Base-by-base conservation (phyloP, 64 coral and sea anemone genomes). In the Pachyseris speciosa region DNA sequence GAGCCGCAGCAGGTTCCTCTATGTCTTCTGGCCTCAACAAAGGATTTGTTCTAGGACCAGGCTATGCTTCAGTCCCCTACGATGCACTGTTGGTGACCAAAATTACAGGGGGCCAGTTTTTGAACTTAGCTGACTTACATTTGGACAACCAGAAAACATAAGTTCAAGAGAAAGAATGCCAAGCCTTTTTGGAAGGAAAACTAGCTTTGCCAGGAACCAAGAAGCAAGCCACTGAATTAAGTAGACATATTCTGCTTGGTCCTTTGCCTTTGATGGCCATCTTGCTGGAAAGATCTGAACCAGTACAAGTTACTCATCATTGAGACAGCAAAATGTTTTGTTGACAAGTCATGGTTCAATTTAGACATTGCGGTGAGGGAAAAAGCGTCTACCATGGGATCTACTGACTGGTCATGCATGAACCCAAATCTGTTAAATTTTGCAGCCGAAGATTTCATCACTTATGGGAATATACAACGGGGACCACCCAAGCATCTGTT, bases 31-130 rank as follows among this genome's bases (percentile, higher is more conserved):
- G 38, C 38, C 83, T n/a, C n/a, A n/a, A n/a, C n/a, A n/a, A n/a
- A n/a, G n/a, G n/a, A n/a, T n/a, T 86, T 68, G 30, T 86, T n/a
- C 16, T 86, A 20, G 64, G 83, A 16, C 83, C 83, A 32, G 83
- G 83, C 3, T 43, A 67, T 29, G 31, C 83, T 28, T 64, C 83
- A 28, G 48, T 86, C 34, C 83, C 83, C n/a, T 64, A 64, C 27
- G 70, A 68, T n/a, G n/a, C n/a, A n/a, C n/a, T n/a, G 29, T 26
- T 86, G 22, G 64, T 69, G 20, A 20, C 17, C 24, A 41, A 45
- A 43, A 86, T 86, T 32, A 63, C 60, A 11, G 44, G 31, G 3
- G 40, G 30, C 4, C 26, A n/a, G 38, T 86, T 43, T 19, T 30
- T 86, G 20, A 19, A 55, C 51, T 19, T 55, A 19, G 51, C 51